Evolutionary conservation across 2,888 invertebrate species (phyloP).

Genomic region (Mactromeris polynyma): DNA sequence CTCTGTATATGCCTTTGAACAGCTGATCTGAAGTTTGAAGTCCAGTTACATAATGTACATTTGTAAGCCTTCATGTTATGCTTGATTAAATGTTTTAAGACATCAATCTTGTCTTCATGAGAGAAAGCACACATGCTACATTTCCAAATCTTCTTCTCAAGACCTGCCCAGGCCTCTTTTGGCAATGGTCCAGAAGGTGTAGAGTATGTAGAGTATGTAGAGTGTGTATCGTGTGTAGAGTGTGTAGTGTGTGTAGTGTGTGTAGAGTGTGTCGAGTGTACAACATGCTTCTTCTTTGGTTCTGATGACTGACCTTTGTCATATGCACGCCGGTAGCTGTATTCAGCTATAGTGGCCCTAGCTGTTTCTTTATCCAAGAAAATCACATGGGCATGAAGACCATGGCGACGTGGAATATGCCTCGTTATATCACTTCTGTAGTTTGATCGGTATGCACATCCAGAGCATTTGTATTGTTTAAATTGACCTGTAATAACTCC

Average conservation of each 20-base stretch:
- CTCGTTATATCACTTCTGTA: constrained; percentile 99
- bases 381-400: constrained; percentile 72
- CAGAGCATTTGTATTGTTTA: constrained; percentile 93
- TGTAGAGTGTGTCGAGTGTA: not conserved
- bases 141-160: constrained; percentile 89
- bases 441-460: constrained; percentile 97
- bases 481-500: constrained; percentile 10
- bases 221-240: too few species aligned
- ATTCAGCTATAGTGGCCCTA: constrained; percentile 76
- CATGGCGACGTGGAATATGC: constrained; percentile 91
- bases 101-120: constrained; percentile 78
- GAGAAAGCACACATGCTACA: constrained; percentile 95
- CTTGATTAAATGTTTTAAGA: constrained; percentile 81
- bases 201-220: too few species aligned
- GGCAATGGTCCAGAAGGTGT: constrained; percentile 40
- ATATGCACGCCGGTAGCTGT: constrained; percentile 70
- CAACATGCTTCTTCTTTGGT: not conserved
- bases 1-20: constrained; percentile 85
- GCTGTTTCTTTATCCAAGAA: constrained; percentile 79
- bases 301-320: not conserved
- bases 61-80: constrained; percentile 82
- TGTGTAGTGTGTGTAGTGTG: too few species aligned
- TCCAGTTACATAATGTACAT: constrained; percentile 86
- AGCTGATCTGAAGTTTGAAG: constrained; percentile 86
- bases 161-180: constrained; percentile 43